Evolutionary conservation across 2,888 invertebrate genomes (phyloP), one percentile per base, ranked within the genome.

Genomic region (Erebia epiphron): DNA sequence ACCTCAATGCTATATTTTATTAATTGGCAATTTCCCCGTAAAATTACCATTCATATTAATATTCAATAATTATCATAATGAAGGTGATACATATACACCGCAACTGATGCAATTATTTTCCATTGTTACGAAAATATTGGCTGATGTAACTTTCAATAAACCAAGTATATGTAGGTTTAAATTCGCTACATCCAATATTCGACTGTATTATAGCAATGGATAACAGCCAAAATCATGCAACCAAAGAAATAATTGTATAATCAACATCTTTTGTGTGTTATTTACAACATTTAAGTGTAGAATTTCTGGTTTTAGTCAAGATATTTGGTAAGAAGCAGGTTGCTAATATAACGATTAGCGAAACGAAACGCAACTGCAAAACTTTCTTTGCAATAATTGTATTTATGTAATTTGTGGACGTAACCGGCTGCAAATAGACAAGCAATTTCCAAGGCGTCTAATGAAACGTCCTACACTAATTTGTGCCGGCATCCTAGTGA

Each of bases 51-150:
- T 18, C 4, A 18, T 43, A 57, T 64, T 58, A 8, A 65, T 65
- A 46, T 54, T 66, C 50, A 71, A 43, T 61, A 21, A 65, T 72
- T 69, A 66, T 69, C 50, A 66, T 67, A 62, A 70, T 58, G 74
- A 74, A 76, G 75, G 76, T 77, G 74, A 75, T 73, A 73, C 50
- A 43, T 46, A 11, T 54, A 18, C 21, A 70, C 70, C 56, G 72
- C 72, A 69, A 73, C 65, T 75, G 76, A 76, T 76, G 75, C 75
- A 76, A 75, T 67, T 74, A 65, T 56, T 68, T 49, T 66, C 61
- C 70, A 69, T 64, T 68, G 50, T 76, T 77, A 73, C 74, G 67
- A 75, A 72, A 69, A 72, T 65, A 70, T 65, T 52, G 52, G 67
- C 68, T 73, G 68, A 74, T 70, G 73, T 75, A 69, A 75, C 62